Percentiles rank a stretch among this genome's conserved stretches.
phyloP scores from a whole-genome alignment of 2,888 invertebrate species.

The Amiota communis region DNA sequence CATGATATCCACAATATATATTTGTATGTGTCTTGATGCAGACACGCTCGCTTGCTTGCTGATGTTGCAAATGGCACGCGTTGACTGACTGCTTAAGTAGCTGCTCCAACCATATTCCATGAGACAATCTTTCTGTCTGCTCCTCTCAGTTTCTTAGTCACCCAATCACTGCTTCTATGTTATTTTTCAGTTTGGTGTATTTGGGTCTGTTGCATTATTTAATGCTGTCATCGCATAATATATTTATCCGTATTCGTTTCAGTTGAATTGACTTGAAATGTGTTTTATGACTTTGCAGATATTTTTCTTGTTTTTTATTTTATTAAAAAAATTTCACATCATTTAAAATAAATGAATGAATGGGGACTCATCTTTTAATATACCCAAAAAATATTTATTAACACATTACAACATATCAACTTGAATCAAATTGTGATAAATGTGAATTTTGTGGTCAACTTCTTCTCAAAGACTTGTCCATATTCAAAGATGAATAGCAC shows the following conservation, averaged over 20 bases:
- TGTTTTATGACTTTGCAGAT: conserved; percentile 1
- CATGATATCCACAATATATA: too few relatives aligned
- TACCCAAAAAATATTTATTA: neutral
- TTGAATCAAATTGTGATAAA: too few relatives aligned
- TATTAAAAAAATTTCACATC: neutral
- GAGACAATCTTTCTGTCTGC: neutral
- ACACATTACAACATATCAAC: too few relatives aligned
- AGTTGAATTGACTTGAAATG: neutral
- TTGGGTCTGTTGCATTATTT: conserved; percentile 1
- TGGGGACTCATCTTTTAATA: too few relatives aligned
- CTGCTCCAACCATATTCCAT: neutral
- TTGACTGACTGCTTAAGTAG: conserved; percentile 5
- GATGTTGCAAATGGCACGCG: neutral
- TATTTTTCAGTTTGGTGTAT: neutral
- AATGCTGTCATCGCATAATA: conserved; percentile 8
- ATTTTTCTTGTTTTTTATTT: neutral
- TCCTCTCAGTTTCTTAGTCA: neutral
- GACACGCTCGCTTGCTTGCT: conserved; percentile 9
- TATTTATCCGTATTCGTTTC: neutral
- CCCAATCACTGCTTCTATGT: too few relatives aligned
- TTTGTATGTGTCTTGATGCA: neutral
- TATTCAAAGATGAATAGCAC: too few relatives aligned
- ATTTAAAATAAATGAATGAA: neutral
- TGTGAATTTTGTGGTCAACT: too few relatives aligned
- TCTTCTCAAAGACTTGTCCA: too few relatives aligned